phyloP scores from a whole-genome alignment of 2,888 invertebrate genomes.

The Lomographa bimaculata region DNA sequence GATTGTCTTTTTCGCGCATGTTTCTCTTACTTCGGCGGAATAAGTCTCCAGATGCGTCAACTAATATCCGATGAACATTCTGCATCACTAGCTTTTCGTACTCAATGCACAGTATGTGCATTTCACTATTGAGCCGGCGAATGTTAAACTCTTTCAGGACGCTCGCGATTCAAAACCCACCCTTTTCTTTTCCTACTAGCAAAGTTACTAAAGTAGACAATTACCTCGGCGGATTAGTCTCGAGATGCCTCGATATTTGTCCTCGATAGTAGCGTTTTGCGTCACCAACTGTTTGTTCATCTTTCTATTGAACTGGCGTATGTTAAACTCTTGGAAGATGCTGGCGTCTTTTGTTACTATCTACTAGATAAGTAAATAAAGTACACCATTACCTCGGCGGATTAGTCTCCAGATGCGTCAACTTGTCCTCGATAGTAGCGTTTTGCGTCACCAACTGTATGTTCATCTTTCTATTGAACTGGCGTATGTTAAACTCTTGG shows the following conservation, averaged over 20 bases:
- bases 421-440: conserved; percentile 91
- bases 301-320: conserved; percentile 75
- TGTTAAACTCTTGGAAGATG: conserved; percentile 72
- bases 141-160: conserved; percentile 74
- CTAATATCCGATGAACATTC: conserved; percentile 92
- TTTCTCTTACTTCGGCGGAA: conserved; percentile 97
- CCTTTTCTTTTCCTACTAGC: conserved; percentile 60
- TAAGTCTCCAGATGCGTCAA: conserved; percentile 92
- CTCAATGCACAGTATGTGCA: conserved; percentile 85
- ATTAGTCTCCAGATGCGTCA: conserved; percentile 92
- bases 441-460: conserved; percentile 89
- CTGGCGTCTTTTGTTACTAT: too few species aligned
- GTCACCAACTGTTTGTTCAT: conserved; percentile 86
- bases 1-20: too few species aligned
- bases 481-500: conserved; percentile 74
- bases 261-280: conserved; percentile 92
- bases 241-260: conserved; percentile 93
- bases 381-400: conserved; percentile 92
- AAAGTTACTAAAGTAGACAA: too few species aligned
- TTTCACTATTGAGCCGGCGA: conserved; percentile 76
- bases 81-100: conserved; percentile 91
- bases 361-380: too few species aligned
- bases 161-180: conserved; percentile 58
- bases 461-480: conserved; percentile 79
- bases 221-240: conserved; percentile 95